Evolutionary conservation across 1,140 invertebrate species (phyloP).

Genomic region (Lepidurus packardi): DNA sequence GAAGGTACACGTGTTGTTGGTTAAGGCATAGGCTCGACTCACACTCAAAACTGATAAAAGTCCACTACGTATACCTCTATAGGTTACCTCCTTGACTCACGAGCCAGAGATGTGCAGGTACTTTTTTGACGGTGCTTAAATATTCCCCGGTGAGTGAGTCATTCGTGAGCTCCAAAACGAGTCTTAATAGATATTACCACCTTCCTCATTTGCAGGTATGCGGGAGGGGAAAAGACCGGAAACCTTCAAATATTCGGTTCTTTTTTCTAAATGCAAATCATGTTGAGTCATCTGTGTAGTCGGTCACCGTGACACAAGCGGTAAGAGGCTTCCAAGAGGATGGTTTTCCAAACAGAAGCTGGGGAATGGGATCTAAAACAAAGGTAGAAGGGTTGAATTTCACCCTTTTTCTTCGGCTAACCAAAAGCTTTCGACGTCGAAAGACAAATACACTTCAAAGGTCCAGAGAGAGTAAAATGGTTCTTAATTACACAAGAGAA

Average conservation of each 20-base stretch:
- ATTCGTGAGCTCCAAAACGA: not conserved
- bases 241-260: not conserved
- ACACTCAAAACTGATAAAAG: not conserved
- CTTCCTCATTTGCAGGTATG: not conserved
- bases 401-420: not conserved
- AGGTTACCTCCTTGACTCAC: too few species aligned
- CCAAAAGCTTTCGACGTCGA: not conserved
- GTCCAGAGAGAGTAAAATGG: not conserved
- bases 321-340: not conserved
- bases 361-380: conserved; percentile 5
- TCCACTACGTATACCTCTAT: not conserved
- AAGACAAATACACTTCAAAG: conserved; percentile 2
- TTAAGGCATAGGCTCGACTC: not conserved
- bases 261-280: not conserved
- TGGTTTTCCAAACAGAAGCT: not conserved
- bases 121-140: not conserved
- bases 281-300: not conserved
- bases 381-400: not conserved
- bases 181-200: not conserved
- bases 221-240: not conserved
- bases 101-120: not conserved
- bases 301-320: not conserved
- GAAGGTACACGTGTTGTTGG: not conserved
- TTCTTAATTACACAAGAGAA: not conserved
- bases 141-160: conserved; percentile 7